These are phyloP conservation scores for Poliocrania exsul DNA, from an alignment of 2,797 vertebrate genomes.

Conservation along the genomic window DNA sequence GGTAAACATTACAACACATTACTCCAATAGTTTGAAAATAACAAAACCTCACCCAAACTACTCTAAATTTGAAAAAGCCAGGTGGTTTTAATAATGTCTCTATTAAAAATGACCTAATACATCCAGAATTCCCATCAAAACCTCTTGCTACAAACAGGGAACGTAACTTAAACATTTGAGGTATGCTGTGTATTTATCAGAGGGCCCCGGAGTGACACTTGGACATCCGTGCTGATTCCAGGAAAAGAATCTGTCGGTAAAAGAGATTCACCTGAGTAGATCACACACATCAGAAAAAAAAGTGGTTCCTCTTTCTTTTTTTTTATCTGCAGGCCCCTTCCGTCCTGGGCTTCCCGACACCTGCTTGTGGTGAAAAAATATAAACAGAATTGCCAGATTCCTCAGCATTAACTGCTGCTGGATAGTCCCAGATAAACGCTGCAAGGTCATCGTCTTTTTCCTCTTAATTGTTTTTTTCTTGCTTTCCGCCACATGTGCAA, in stretches of 20 bases:
- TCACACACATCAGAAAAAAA: neutral
- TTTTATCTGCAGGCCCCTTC: conserved; percentile 17
- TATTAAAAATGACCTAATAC: neutral
- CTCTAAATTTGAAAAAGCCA: neutral
- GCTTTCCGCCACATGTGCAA: accelerated
- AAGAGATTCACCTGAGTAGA: conserved; percentile 44
- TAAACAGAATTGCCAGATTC: conserved; percentile 45
- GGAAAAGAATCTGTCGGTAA: conserved; percentile 39
- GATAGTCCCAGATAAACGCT: neutral
- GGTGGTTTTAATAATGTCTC: neutral
- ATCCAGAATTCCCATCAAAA: neutral
- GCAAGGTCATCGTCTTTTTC: neutral
- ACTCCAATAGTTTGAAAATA: neutral
- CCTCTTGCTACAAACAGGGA: neutral
- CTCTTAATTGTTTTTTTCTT: neutral
- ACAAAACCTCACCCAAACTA: neutral
- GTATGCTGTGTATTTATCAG: neutral
- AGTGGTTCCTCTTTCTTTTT: conserved; percentile 45
- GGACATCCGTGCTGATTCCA: neutral
- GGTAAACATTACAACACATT: neutral
- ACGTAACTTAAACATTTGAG: neutral
- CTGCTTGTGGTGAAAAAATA: conserved; percentile 18
- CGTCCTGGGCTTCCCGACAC: conserved; percentile 30
- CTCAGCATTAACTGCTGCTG: conserved; percentile 1
- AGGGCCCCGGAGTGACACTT: neutral